Percentiles rank a stretch among this genome's conserved stretches.
Conservation (phyloP, 2,113 vertebrate genomes). For the Campylorhamphus procurvoides region DNA sequence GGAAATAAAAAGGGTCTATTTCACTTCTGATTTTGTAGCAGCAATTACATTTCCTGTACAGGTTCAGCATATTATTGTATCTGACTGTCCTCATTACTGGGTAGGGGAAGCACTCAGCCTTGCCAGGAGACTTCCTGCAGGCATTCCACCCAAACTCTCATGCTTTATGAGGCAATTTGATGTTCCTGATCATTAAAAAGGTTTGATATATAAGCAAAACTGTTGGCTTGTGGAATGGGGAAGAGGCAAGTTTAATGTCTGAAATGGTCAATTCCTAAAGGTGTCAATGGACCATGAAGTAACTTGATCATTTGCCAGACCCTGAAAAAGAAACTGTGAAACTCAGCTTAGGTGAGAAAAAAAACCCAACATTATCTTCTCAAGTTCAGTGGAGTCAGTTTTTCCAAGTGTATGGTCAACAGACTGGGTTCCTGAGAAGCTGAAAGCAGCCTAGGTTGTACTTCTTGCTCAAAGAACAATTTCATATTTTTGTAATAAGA, state of each 20-base stretch:
- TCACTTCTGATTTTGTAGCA: neutral
- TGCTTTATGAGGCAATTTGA: neutral
- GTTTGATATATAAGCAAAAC: neutral
- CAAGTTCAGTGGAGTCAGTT: neutral
- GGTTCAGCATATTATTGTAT: neutral
- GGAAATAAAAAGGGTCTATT: neutral
- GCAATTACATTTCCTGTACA: neutral
- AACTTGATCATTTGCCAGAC: neutral
- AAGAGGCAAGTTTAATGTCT: neutral
- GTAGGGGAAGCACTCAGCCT: neutral
- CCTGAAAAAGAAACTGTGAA: neutral
- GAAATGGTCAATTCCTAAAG: neutral
- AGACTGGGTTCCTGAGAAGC: neutral
- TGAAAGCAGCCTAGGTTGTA: neutral
- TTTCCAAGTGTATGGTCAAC: neutral
- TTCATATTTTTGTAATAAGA: neutral
- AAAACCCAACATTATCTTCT: neutral
- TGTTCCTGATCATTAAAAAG: neutral
- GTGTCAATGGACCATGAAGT: neutral
- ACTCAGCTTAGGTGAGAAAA: neutral
- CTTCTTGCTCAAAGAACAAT: neutral
- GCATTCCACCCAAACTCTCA: fast-evolving
- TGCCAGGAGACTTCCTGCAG: neutral
- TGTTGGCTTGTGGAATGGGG: neutral
- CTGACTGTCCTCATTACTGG: neutral